A percentile compares a stretch with the other conserved stretches of the same genome.
phyloP scores from a whole-genome alignment of 2,113 vertebrate species.

The Phyllostomus discolor region DNA sequence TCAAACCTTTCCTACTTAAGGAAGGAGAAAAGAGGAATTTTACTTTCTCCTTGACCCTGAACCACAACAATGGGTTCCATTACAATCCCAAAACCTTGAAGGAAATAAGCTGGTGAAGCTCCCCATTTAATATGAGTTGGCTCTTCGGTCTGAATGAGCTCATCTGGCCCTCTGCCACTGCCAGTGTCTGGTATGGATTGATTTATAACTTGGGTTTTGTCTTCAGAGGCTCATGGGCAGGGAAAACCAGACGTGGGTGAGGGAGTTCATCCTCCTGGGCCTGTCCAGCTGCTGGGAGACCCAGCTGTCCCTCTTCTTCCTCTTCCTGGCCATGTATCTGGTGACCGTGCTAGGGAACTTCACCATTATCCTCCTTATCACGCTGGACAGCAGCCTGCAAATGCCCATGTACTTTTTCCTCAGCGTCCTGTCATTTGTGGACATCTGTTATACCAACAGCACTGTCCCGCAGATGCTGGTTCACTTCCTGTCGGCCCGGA shows the following conservation, averaged over 20 bases:
- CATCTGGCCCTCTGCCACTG: background rate
- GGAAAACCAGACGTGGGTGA: slow-evolving; percentile 10
- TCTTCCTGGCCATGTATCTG: slow-evolving; percentile 59
- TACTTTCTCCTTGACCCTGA: background rate
- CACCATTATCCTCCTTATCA: slow-evolving; percentile 49
- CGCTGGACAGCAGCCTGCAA: slow-evolving; percentile 12
- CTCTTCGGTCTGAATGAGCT: background rate
- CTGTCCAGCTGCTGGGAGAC: slow-evolving; percentile 40
- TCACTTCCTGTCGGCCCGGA: slow-evolving; percentile 28
- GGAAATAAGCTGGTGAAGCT: background rate
- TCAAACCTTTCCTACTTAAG: background rate
- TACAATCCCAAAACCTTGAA: background rate
- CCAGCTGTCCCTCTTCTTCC: slow-evolving; percentile 39
- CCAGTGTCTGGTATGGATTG: background rate
- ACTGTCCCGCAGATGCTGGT: slow-evolving; percentile 50
- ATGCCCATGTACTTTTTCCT: slow-evolving; percentile 62
- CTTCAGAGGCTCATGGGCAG: background rate
- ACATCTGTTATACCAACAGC: slow-evolving; percentile 54
- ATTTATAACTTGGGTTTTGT: background rate
- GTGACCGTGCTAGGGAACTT: slow-evolving; percentile 55
- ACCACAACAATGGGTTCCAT: background rate
- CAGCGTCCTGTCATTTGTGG: slow-evolving; percentile 50
- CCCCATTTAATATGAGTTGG: too few relatives aligned
- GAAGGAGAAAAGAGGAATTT: background rate
- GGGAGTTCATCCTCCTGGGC: slow-evolving; percentile 54